phyloP scores from a whole-genome alignment of 2,888 invertebrate species.

The Athetis lepigone region DNA sequence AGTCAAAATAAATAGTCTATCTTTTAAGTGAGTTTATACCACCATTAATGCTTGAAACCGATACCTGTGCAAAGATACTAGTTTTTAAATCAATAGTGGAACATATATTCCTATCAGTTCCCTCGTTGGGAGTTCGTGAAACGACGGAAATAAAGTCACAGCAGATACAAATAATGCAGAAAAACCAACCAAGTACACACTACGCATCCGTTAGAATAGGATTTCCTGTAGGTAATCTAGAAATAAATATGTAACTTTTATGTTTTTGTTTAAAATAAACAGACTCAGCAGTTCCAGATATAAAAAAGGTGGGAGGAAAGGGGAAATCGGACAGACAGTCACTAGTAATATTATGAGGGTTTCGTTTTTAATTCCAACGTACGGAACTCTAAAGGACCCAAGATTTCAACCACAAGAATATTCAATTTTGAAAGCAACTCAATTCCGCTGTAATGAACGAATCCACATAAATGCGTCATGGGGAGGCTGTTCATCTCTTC shows the following conservation, averaged over 20 bases:
- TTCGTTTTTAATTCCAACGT: no score
- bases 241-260: no score
- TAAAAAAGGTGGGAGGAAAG: no score
- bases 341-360: no score
- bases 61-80: neutral
- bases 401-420: neutral
- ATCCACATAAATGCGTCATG: constrained; percentile 30
- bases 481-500: constrained; percentile 12
- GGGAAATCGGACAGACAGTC: no score
- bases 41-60: neutral
- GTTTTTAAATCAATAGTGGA: neutral
- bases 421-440: neutral
- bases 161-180: neutral
- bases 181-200: no score
- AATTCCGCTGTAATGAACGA: neutral
- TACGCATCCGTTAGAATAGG: no score
- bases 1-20: neutral
- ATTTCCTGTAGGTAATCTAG: no score
- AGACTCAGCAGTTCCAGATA: no score
- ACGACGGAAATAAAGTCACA: neutral
- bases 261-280: no score
- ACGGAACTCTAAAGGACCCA: no score
- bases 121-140: neutral
- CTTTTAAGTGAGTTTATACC: neutral
- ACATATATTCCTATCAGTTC: neutral